Percentiles rank a stretch among this genome's conserved stretches.
These are phyloP conservation scores for Cheilosia pagana DNA, from an alignment of 2,888 invertebrate genomes.

Conservation along the genomic window DNA sequence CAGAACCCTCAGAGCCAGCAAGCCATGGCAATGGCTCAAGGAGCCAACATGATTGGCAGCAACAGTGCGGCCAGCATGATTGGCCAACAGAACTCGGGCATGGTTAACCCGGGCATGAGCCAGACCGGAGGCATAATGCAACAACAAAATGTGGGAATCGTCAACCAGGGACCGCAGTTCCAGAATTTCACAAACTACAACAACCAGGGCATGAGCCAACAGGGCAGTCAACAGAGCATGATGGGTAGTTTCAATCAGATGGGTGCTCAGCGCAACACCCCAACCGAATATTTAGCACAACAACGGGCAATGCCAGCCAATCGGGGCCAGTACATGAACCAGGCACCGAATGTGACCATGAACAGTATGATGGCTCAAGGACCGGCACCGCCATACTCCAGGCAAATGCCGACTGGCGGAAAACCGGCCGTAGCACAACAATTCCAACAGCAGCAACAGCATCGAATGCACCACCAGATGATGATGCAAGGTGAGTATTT, in stretches of 20 bases:
- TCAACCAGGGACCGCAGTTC: conserved; percentile 81
- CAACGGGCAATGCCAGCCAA: conserved; percentile 81
- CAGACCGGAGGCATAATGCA: conserved; percentile 80
- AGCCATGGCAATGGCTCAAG: conserved; percentile 79
- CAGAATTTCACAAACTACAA: conserved; percentile 87
- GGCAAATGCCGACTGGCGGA: conserved; percentile 83
- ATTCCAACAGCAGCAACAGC: conserved; percentile 84
- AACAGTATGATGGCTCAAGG: conserved; percentile 85
- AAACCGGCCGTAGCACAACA: conserved; percentile 82
- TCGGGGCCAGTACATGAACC: conserved; percentile 83
- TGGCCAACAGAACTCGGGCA: conserved; percentile 77
- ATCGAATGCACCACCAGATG: conserved; percentile 89
- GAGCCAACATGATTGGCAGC: conserved; percentile 79
- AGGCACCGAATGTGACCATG: conserved; percentile 95
- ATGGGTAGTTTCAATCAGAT: conserved; percentile 83
- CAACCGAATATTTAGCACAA: conserved; percentile 81
- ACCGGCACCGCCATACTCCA: conserved; percentile 91
- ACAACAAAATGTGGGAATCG: conserved; percentile 81
- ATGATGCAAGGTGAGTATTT: conserved; percentile 85
- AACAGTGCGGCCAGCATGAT: conserved; percentile 76
- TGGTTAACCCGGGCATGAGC: conserved; percentile 78
- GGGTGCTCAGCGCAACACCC: conserved; percentile 81
- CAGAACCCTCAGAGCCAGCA: conserved; percentile 81
- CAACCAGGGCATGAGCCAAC: conserved; percentile 84
- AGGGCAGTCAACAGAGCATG: conserved; percentile 80